Base-by-base conservation (phyloP, 1,140 invertebrate species). In the Portunus trituberculatus region DNA sequence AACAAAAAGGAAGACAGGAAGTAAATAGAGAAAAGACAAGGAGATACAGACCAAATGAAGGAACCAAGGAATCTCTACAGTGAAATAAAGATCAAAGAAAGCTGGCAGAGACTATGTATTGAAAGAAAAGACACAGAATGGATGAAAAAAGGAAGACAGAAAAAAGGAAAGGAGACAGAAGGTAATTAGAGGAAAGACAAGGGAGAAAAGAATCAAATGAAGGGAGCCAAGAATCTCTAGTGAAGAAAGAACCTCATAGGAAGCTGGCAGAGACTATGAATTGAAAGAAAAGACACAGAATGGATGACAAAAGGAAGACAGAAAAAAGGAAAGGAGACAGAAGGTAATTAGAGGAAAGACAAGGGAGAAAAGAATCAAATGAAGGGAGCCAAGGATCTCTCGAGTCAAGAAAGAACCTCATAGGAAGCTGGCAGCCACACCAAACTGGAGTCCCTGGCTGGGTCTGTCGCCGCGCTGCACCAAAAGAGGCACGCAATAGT, bases 401-500 rank as follows among this genome's bases (percentile, higher is more conserved):
- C 20, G 20, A 76, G 10, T 76, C 3, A 12, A 8, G 20, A 4
- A 76, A 20, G 59, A 25, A 8, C 10, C 59, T 95, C 97, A 98
- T 45, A 98, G 97, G 97, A 98, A 98, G 96, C 97, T 97, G 0
- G 98, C 97, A 31, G 98, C 98, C 95, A 98, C 97, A 14, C 98
- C 98, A 96, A 98, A 97, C 97, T 98, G 98, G 82, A 98, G 97
- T 2, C 98, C 98, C 4, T 97, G 97, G 91, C 97, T 97, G 12
- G 97, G 96, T 95, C 97, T 97, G 91, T 98, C 98, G 67, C 97
- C 97, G 59, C 97, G 97, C 95, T 97, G 96, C 93, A 97, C 97
- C 67, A 97, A 96, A 76, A 98, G 96, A 32, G 98, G 98, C 91
- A 98, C 96, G 97, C 98, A 98, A 97, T 99, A 99, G 97, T 99